Base-by-base conservation (phyloP, 1,140 invertebrate species). In the Leptinotarsa lineolata region DNA sequence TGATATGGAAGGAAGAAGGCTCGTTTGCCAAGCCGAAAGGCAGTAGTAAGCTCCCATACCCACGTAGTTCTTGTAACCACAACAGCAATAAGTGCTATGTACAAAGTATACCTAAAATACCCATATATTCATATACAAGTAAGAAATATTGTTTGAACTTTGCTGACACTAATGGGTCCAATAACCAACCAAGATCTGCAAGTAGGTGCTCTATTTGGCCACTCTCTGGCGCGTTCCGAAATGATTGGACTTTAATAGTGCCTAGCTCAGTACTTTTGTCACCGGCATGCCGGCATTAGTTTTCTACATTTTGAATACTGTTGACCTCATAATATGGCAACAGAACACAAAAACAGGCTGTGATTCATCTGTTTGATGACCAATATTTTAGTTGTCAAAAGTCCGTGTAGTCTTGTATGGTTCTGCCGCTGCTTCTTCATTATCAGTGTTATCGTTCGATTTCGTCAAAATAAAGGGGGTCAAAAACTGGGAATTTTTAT, bases 341-440 rank as follows among this genome's bases (percentile, higher is more conserved):
- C 76, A 80, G 82, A 75, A 81, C 78, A 83, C 81, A 84, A 83
- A 83, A 83, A 81, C 83, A 84, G 83, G 83, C 83, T 84, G 83
- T 84, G 83, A 84, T 84, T 83, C 83, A 83, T 81, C 81, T 77
- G 61, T 84, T 82, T 81, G 81, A 82, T 83, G 82, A 83, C 81
- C 83, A 83, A 84, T 79, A 78, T 77, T 54, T 84, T 83, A 81
- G 78, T 83, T 84, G 74, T 83, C 78, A 82, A 81, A 83, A 81
- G 75, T 77, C 79, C 75, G 77, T 75, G 74, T 81, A 81, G 80
- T 80, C 74, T 76, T 72, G 72, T 63, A 76, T 66, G 72, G 74
- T 74, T 75, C 72, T 77, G 75, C 74, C 74, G 76, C 74, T 74
- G 76, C 75, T 79, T 78, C 6, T 54, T 18, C 15, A 54, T 54